Conservation (phyloP, 2,888 invertebrate species). For the Lasioglossum lativentre region DNA sequence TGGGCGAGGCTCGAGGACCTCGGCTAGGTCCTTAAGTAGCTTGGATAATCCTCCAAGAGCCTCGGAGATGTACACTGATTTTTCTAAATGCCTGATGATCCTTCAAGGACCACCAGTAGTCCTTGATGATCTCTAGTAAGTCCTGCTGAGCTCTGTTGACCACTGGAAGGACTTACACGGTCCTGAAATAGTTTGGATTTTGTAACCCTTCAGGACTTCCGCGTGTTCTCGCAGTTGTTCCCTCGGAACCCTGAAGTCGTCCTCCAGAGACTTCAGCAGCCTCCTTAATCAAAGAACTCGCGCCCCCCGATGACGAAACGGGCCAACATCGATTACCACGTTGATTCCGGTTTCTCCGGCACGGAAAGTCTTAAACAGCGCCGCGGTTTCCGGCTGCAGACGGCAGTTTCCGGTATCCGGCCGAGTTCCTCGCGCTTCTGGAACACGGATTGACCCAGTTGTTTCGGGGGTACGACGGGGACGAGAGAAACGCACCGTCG, state of each 20-base stretch:
- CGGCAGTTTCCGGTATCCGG: constrained; percentile 47
- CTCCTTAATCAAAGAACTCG: neutral
- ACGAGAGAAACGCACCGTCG: constrained; percentile 25
- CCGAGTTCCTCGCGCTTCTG: constrained; percentile 12
- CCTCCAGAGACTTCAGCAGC: neutral
- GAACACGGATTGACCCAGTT: constrained; percentile 60
- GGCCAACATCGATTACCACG: neutral
- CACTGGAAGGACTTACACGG: neutral
- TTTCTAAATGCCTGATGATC: neutral
- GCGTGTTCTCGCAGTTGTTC: neutral
- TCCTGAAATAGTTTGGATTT: neutral
- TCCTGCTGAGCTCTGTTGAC: neutral
- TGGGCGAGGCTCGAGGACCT: neutral
- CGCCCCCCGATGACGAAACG: neutral
- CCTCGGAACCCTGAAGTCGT: neutral
- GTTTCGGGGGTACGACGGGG: constrained; percentile 10
- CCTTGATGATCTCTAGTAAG: neutral
- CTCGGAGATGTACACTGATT: neutral
- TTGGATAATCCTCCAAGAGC: neutral
- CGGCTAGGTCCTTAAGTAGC: neutral
- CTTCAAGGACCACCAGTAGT: neutral
- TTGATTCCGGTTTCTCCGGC: neutral
- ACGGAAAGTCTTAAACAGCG: constrained; percentile 41
- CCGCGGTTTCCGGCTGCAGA: constrained; percentile 49
- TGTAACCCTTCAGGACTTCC: neutral